Percentiles rank a stretch among this genome's conserved stretches.
phyloP scores from a whole-genome alignment of 2,113 vertebrate species.

The Syrrhaptes paradoxus region DNA sequence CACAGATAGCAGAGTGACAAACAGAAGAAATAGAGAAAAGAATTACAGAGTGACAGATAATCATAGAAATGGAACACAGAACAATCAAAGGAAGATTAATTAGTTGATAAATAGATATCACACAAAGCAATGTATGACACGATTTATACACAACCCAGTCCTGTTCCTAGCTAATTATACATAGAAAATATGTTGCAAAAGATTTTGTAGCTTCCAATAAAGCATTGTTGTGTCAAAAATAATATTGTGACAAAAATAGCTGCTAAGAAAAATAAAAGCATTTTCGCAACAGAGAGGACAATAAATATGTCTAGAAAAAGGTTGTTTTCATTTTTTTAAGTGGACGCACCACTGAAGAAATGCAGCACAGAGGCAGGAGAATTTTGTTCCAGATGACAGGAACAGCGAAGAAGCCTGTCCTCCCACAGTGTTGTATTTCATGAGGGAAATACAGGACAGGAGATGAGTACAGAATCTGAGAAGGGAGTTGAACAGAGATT shows the following conservation, averaged over 20 bases:
- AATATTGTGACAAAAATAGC: neutral
- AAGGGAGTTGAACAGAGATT: neutral
- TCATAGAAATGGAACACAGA: neutral
- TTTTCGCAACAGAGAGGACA: neutral
- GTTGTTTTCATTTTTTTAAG: neutral
- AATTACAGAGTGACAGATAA: neutral
- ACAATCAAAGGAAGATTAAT: neutral
- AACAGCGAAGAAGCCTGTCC: neutral
- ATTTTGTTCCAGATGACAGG: neutral
- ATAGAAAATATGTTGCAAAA: neutral
- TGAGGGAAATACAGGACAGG: neutral
- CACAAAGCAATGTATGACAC: neutral
- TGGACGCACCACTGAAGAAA: neutral
- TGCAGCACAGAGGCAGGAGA: neutral
- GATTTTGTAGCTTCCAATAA: neutral
- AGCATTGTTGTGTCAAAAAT: neutral
- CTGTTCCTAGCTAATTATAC: neutral
- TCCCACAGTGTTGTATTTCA: neutral
- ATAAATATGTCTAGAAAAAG: neutral
- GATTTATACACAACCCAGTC: neutral
- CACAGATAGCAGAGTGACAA: neutral
- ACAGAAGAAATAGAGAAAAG: neutral
- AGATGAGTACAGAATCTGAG: neutral
- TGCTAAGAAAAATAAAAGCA: neutral
- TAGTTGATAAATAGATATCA: neutral